Evolutionary conservation across 2,113 vertebrate species (phyloP).

Genomic region (Ibidorhyncha struthersii): DNA sequence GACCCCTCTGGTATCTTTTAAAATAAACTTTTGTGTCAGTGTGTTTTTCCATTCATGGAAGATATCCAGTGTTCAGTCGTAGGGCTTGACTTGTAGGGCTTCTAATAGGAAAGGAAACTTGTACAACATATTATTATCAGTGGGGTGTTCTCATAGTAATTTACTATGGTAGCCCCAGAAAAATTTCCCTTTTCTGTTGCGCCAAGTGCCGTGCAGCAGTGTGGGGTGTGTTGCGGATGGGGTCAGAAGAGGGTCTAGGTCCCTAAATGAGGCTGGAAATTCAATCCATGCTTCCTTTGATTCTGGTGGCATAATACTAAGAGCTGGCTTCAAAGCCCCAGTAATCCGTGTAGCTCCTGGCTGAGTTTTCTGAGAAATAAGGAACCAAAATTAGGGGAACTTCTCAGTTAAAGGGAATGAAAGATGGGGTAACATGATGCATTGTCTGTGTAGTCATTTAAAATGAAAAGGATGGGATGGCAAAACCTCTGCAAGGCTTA

Average conservation of each 20-base stretch:
- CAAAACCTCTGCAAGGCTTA: background rate
- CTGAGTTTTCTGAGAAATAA: background rate
- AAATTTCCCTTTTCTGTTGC: background rate
- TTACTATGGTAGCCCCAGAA: background rate
- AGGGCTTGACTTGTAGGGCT: slow-evolving; percentile 33
- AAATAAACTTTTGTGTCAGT: background rate
- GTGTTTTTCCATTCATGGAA: slow-evolving; percentile 38
- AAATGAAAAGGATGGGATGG: background rate
- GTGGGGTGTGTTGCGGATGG: background rate
- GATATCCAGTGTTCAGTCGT: slow-evolving; percentile 24
- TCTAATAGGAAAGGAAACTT: slow-evolving; percentile 3
- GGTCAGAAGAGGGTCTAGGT: background rate
- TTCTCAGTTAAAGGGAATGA: background rate
- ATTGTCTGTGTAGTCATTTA: background rate
- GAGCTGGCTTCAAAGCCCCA: background rate
- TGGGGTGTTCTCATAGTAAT: background rate
- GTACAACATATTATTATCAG: background rate
- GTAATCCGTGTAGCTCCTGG: background rate
- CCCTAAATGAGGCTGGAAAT: background rate
- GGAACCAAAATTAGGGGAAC: background rate
- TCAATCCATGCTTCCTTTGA: background rate
- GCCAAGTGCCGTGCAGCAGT: background rate
- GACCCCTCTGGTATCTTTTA: slow-evolving; percentile 17
- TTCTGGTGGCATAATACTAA: background rate
- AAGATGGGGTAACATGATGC: background rate